A percentile compares a stretch with the other conserved stretches of the same genome.
phyloP scores from a whole-genome alignment of 2,797 vertebrate genomes.

The Telmatherina bonti region DNA sequence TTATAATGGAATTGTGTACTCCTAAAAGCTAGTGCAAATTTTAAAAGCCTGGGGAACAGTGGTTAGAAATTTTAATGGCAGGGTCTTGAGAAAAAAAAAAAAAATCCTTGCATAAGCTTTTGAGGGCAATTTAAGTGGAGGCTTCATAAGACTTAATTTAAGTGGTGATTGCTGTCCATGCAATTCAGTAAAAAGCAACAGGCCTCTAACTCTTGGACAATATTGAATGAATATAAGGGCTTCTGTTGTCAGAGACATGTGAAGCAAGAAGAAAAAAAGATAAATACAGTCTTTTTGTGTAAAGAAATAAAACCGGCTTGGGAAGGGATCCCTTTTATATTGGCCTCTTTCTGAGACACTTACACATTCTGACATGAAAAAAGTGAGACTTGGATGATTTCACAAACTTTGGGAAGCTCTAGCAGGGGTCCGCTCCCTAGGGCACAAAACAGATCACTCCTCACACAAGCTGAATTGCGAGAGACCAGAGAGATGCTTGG shows the following conservation, averaged over 20 bases:
- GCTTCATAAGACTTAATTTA: slow-evolving; percentile 69
- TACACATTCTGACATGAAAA: slow-evolving; percentile 68
- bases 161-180: slow-evolving; percentile 40
- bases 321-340: slow-evolving; percentile 23
- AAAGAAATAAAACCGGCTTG: slow-evolving; percentile 39
- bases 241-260: slow-evolving; percentile 38
- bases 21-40: slow-evolving; percentile 68
- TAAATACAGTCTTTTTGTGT: slow-evolving; percentile 40
- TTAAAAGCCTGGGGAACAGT: slow-evolving; percentile 68
- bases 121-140: slow-evolving; percentile 66
- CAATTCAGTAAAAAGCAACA: slow-evolving; percentile 62
- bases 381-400: slow-evolving; percentile 63
- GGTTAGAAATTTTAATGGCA: slow-evolving; percentile 64
- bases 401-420: slow-evolving; percentile 67
- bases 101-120: slow-evolving; percentile 55
- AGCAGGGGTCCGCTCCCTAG: slow-evolving; percentile 54
- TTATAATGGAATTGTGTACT: slow-evolving; percentile 62
- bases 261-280: slow-evolving; percentile 40
- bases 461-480: slow-evolving; percentile 66
- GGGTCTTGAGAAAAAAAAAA: slow-evolving; percentile 57
- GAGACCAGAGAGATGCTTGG: slow-evolving; percentile 72
- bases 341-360: slow-evolving; percentile 48
- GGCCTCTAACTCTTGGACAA: slow-evolving; percentile 49
- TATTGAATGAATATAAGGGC: slow-evolving; percentile 34
- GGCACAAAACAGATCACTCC: slow-evolving; percentile 53